Conservation (phyloP, 1,140 invertebrate genomes). For the Harlomillsia oculata region DNA sequence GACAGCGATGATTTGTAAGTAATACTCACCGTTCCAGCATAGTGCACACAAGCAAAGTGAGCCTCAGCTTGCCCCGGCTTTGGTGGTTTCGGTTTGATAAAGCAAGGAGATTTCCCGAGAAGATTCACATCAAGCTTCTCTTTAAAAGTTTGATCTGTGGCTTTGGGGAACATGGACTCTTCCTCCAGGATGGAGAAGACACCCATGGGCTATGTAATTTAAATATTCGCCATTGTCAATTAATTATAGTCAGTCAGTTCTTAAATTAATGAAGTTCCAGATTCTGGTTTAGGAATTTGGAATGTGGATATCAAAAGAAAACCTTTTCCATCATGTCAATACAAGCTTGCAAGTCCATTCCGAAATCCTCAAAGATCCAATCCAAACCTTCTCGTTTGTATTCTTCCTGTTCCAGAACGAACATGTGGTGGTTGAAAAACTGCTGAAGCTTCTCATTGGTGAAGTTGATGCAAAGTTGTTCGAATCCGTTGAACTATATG, state of each 20-base stretch:
- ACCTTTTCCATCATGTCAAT: constrained; percentile 97
- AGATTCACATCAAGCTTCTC: constrained; percentile 65
- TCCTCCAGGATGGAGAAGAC: constrained; percentile 62
- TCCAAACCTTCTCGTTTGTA: constrained; percentile 89
- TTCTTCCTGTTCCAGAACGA: constrained; percentile 93
- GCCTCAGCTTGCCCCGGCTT: constrained; percentile 58
- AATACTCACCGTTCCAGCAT: constrained; percentile 60
- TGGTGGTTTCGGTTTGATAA: constrained; percentile 59
- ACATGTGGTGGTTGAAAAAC: constrained; percentile 98
- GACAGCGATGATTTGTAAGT: too few species aligned
- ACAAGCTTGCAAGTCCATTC: constrained; percentile 92
- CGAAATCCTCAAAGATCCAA: constrained; percentile 94
- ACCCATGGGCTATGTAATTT: constrained; percentile 50
- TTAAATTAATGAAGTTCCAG: too few species aligned
- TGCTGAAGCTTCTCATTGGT: constrained; percentile 96
- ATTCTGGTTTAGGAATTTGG: too few species aligned
- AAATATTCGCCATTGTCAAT: too few species aligned
- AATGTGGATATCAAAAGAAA: constrained; percentile 51
- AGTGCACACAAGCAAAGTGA: constrained; percentile 77
- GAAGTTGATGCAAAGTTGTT: constrained; percentile 99
- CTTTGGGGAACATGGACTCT: constrained; percentile 48
- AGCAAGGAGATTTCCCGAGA: constrained; percentile 65
- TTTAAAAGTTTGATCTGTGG: constrained; percentile 72
- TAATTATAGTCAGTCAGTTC: too few species aligned
- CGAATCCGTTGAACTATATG: constrained; percentile 90